These are phyloP conservation scores for Mustela lutreola DNA, from an alignment of 2,113 vertebrate genomes.

Conservation along the genomic window DNA sequence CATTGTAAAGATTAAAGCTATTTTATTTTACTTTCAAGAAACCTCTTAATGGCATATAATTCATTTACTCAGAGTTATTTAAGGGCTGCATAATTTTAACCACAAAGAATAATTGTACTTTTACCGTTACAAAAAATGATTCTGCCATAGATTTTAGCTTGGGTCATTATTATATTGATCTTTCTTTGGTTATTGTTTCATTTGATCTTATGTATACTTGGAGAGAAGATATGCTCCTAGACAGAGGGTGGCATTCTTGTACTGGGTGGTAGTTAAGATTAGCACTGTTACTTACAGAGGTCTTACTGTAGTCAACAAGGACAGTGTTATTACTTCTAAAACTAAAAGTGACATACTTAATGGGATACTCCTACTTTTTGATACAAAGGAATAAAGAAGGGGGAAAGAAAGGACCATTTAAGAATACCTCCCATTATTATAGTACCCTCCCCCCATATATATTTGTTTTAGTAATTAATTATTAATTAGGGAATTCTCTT, in stretches of 20 bases:
- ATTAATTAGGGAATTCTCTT: constrained; percentile 9
- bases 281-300: neutral
- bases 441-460: too few species aligned
- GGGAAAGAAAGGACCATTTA: neutral
- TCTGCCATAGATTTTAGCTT: neutral
- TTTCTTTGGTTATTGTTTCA: constrained; percentile 61
- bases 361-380: neutral
- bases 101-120: constrained; percentile 69
- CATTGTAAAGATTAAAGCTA: constrained; percentile 80
- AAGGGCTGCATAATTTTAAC: constrained; percentile 66
- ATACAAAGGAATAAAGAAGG: neutral
- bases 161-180: constrained; percentile 51
- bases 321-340: neutral
- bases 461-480: neutral
- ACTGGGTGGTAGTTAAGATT: neutral
- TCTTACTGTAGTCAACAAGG: neutral
- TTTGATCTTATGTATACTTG: constrained; percentile 32
- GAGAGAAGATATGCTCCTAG: neutral
- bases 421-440: neutral
- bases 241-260: neutral
- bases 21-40: constrained; percentile 85
- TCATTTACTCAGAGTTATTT: constrained; percentile 82
- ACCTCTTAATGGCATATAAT: constrained; percentile 78
- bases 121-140: constrained; percentile 60
- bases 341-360: neutral